A percentile compares a stretch with the other conserved stretches of the same genome.
Conservation (phyloP, 2,797 vertebrate species). For the Sternarchorhynchus goeldii region DNA sequence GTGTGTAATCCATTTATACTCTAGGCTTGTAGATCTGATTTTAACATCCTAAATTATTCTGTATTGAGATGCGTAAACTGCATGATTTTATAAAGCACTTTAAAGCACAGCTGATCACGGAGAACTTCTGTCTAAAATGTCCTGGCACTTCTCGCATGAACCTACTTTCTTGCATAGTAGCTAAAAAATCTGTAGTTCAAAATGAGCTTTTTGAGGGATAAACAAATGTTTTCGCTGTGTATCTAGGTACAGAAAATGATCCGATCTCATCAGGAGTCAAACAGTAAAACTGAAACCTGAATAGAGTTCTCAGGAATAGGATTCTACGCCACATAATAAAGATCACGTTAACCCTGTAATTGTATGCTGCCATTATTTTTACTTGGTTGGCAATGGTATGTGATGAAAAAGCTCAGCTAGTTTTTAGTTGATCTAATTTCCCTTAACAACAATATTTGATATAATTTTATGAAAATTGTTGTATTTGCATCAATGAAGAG, state of each 20-base stretch:
- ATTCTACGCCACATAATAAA: not conserved
- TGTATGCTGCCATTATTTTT: constrained; percentile 6
- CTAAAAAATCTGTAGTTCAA: not conserved
- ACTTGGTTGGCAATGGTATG: not conserved
- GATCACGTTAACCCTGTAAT: not conserved
- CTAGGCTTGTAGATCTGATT: constrained; percentile 7
- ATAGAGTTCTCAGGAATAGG: constrained; percentile 19
- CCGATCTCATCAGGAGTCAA: constrained; percentile 24
- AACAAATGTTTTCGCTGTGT: not conserved
- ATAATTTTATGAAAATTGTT: too few species aligned
- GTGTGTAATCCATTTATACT: constrained; percentile 12
- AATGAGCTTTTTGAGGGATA: not conserved
- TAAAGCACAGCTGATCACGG: too few species aligned
- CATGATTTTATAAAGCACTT: not conserved
- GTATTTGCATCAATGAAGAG: too few species aligned
- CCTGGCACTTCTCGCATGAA: not conserved
- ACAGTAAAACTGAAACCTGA: constrained; percentile 20
- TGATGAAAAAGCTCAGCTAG: too few species aligned
- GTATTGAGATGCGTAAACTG: not conserved
- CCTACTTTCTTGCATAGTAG: not conserved
- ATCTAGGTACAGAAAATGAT: constrained; percentile 55
- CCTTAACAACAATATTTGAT: too few species aligned
- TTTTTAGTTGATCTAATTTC: too few species aligned
- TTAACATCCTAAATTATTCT: not conserved
- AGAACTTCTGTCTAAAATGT: too few species aligned